These are phyloP conservation scores for Ashinkailepas kermadecensis DNA, from an alignment of 2,888 invertebrate species.

Conservation along the genomic window DNA sequence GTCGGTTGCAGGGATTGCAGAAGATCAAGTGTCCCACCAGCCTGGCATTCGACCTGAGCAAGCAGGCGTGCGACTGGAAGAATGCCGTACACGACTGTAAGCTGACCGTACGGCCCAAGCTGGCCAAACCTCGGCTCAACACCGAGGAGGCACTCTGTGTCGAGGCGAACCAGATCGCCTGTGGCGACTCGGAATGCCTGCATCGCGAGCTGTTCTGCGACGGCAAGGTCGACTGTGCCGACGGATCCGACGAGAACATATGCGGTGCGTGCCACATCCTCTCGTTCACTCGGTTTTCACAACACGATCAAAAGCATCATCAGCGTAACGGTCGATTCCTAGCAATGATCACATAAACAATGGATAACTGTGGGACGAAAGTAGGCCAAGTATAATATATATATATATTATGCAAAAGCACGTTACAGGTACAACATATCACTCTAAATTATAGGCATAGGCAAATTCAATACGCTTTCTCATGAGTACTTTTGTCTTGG, in stretches of 20 bases:
- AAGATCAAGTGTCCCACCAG: slow-evolving; percentile 88
- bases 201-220: slow-evolving; percentile 87
- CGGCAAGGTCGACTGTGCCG: slow-evolving; percentile 77
- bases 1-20: slow-evolving; percentile 65
- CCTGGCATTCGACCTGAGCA: slow-evolving; percentile 85
- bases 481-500: too few relatives aligned
- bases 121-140: slow-evolving; percentile 73
- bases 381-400: too few relatives aligned
- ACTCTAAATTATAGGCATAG: too few relatives aligned
- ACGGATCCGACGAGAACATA: slow-evolving; percentile 82
- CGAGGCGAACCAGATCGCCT: slow-evolving; percentile 70
- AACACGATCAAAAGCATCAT: too few relatives aligned
- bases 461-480: too few relatives aligned
- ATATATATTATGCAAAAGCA: too few relatives aligned
- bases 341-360: too few relatives aligned
- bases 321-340: too few relatives aligned
- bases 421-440: too few relatives aligned
- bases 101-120: slow-evolving; percentile 77
- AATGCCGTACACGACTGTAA: slow-evolving; percentile 86
- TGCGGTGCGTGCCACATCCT: slow-evolving; percentile 55
- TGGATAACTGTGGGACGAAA: too few relatives aligned
- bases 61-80: slow-evolving; percentile 92
- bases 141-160: slow-evolving; percentile 81
- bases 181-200: slow-evolving; percentile 77
- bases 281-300: too few relatives aligned